Percentiles rank a stretch among this genome's conserved stretches.
These are phyloP conservation scores for Silurus lanzhouensis DNA, from an alignment of 2,797 vertebrate genomes.

Conservation along the genomic window DNA sequence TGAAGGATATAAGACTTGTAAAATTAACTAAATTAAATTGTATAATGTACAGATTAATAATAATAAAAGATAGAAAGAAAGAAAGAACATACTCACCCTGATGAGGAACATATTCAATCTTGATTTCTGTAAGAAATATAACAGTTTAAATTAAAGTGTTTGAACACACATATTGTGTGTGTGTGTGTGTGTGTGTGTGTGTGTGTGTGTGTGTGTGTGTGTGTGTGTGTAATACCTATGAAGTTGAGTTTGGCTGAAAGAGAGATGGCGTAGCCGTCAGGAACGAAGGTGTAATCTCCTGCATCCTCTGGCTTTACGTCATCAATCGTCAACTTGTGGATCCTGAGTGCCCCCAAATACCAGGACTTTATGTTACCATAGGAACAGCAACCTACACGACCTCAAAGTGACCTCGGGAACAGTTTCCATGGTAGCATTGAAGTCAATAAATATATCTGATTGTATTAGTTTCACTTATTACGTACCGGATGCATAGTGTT, in stretches of 20 bases:
- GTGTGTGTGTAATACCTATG: slow-evolving; percentile 73
- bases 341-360: slow-evolving; percentile 64
- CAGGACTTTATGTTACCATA: slow-evolving; percentile 35
- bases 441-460: slow-evolving; percentile 21
- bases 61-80: background rate
- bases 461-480: background rate
- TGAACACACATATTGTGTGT: background rate
- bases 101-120: slow-evolving; percentile 85
- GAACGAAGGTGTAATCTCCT: slow-evolving; percentile 88
- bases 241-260: slow-evolving; percentile 92
- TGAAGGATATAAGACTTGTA: background rate
- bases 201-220: slow-evolving; percentile 17
- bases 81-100: slow-evolving; percentile 65
- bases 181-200: background rate
- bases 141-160: background rate
- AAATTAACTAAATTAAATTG: background rate
- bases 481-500: no score
- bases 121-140: slow-evolving; percentile 76
- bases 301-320: slow-evolving; percentile 83
- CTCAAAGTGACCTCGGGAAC: slow-evolving; percentile 55
- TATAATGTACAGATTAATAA: no score
- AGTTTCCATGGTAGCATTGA: background rate
- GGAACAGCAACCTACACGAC: slow-evolving; percentile 61
- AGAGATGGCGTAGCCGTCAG: slow-evolving; percentile 84
- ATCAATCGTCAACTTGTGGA: slow-evolving; percentile 85